A percentile compares a stretch with the other conserved stretches of the same genome.
phyloP scores from a whole-genome alignment of 2,113 vertebrate genomes.

The Charina bottae region DNA sequence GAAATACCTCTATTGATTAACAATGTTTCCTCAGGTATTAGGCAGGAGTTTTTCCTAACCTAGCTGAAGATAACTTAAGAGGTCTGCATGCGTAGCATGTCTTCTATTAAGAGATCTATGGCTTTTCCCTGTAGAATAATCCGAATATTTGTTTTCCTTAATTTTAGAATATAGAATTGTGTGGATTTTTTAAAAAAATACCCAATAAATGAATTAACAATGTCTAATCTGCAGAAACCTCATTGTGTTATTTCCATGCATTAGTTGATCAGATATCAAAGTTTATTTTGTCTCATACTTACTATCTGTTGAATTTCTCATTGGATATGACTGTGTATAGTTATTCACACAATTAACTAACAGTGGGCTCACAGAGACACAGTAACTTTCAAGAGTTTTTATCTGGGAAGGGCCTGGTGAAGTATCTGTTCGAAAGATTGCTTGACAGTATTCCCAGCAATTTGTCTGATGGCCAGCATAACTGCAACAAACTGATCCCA shows the following conservation, averaged over 20 bases:
- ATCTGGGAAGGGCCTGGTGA: constrained; percentile 95
- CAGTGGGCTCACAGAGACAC: constrained; percentile 88
- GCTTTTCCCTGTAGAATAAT: background rate
- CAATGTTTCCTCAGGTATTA: background rate
- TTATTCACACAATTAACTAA: constrained; percentile 94
- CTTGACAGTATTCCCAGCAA: constrained; percentile 96
- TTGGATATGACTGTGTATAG: constrained; percentile 96
- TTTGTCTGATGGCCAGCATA: constrained; percentile 96
- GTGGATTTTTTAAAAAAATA: background rate
- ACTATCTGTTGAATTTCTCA: constrained; percentile 97
- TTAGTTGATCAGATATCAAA: constrained; percentile 32
- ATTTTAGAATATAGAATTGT: background rate
- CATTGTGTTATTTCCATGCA: background rate
- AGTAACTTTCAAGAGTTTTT: constrained; percentile 92
- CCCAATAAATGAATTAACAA: background rate
- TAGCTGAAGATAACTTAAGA: background rate
- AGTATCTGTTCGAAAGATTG: constrained; percentile 97
- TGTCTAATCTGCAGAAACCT: background rate
- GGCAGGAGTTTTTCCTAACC: background rate
- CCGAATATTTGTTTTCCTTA: background rate
- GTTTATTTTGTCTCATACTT: constrained; percentile 64
- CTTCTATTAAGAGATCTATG: background rate
- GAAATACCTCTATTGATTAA: background rate
- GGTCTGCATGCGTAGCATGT: background rate
- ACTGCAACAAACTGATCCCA: constrained; percentile 95